Percentiles rank a stretch among this genome's conserved stretches.
Evolutionary conservation across 2,888 invertebrate species (phyloP).

Genomic region (Pseudococcus longispinus): DNA sequence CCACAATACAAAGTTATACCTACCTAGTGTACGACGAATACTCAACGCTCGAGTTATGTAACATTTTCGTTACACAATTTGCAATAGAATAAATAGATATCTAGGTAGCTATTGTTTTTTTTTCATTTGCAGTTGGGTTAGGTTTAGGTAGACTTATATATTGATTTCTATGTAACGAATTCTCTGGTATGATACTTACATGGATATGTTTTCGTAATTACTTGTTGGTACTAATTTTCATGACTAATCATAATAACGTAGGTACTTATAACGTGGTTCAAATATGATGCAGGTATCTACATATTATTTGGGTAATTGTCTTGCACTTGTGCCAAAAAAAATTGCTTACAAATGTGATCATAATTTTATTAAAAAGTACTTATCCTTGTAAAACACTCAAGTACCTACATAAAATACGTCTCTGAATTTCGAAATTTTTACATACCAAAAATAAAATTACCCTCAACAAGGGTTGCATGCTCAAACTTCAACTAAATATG

Average conservation of each 20-base stretch:
- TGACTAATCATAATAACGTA: neutral
- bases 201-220: neutral
- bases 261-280: too few species aligned
- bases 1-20: neutral
- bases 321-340: too few species aligned
- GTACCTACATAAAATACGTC: too few species aligned
- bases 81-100: neutral
- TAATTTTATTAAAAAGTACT: too few species aligned
- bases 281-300: too few species aligned
- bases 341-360: too few species aligned
- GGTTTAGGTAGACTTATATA: neutral
- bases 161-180: neutral
- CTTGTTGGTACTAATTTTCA: neutral
- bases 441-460: too few species aligned
- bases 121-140: neutral
- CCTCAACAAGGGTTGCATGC: too few species aligned
- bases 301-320: too few species aligned
- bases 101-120: neutral
- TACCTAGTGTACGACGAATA: neutral
- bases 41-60: neutral
- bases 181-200: neutral
- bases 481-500: too few species aligned
- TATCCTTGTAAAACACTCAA: too few species aligned
- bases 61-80: neutral
- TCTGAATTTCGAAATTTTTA: too few species aligned